Base-by-base conservation (phyloP, 2,113 vertebrate species). In the Chloroceryle aenea region DNA sequence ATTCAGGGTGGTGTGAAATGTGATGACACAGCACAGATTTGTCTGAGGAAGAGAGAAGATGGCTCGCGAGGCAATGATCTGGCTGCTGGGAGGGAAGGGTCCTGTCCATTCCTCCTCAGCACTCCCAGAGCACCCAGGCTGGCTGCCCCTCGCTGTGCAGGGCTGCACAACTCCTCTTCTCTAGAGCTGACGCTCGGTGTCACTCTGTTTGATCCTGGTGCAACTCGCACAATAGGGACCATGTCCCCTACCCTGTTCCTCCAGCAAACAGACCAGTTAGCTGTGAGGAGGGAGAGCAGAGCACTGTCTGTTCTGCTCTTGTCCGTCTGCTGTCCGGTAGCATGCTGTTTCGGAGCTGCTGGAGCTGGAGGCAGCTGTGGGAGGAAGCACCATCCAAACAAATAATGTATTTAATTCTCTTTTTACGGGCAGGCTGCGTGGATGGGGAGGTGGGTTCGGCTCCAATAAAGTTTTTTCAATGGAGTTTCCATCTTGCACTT, bases 181-280 rank as follows among this genome's bases (percentile, higher is more conserved):
- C 50, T 7, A 17, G 20, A 13, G 52, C 12, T 40, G 38, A 10
- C 43, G 10, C 10, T 0, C 3, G 3, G 15, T 4, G 16, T 29
- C 40, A 4, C 55, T 17, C 7, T 13, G 5, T 9, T 17, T 43
- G 19, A 15, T 62, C 32, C 61, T 34, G 32, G 13, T 38, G 27
- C 19, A n/a, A 10, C 40, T 52, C 7, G 8, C 30, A 17, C 29
- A 0, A 1, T 14, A 25, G 17, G 43, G 48, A 29, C 10, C 7
- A 5, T 4, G 23, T n/a, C 55, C 42, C n/a, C 45, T 69, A 19
- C 12, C 38, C 25, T 27, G 6, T 47, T 7, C 13, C 12, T 68
- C 56, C 55, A 71, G 43, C 48, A 58, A 18, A 12, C 27, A 7
- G 5, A 12, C 8, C 0, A 3, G 27, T 17, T 43, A 14, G 12